Conservation (phyloP, 1,140 invertebrate species). For the Drosophila gunungcola region DNA sequence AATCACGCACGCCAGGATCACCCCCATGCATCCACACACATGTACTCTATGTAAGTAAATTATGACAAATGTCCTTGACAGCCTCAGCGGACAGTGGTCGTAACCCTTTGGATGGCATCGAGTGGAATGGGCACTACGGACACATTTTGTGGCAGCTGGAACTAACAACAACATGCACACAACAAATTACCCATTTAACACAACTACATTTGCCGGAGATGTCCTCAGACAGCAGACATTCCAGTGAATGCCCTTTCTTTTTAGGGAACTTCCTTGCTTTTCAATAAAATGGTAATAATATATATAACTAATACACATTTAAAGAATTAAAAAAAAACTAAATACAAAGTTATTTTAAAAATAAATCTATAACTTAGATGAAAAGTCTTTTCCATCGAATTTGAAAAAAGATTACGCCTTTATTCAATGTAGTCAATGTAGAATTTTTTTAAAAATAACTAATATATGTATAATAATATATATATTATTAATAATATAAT, state of each 20-base stretch:
- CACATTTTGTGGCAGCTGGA: conserved; percentile 76
- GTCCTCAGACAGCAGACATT: not conserved
- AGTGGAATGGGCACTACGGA: conserved; percentile 10
- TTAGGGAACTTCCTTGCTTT: not conserved
- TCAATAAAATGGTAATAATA: too few relatives aligned
- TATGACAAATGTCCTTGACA: conserved; percentile 84
- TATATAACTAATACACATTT: too few relatives aligned
- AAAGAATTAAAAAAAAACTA: too few relatives aligned
- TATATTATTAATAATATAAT: too few relatives aligned
- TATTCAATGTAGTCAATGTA: too few relatives aligned
- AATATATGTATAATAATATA: too few relatives aligned
- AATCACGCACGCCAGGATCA: conserved; percentile 54
- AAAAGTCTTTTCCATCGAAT: too few relatives aligned
- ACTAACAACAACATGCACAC: conserved; percentile 81
- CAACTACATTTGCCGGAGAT: conserved; percentile 21
- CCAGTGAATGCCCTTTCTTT: not conserved
- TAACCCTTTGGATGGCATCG: conserved; percentile 51
- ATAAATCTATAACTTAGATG: too few relatives aligned
- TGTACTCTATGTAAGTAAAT: conserved; percentile 64
- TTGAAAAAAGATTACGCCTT: too few relatives aligned
- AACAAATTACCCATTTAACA: conserved; percentile 84
- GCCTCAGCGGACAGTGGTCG: conserved; percentile 34
- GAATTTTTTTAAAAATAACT: too few relatives aligned
- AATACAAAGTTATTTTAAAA: too few relatives aligned
- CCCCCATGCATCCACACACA: conserved; percentile 17